These are phyloP conservation scores for Pteropus alecto DNA, from an alignment of 2,113 vertebrate genomes.

Conservation along the genomic window DNA sequence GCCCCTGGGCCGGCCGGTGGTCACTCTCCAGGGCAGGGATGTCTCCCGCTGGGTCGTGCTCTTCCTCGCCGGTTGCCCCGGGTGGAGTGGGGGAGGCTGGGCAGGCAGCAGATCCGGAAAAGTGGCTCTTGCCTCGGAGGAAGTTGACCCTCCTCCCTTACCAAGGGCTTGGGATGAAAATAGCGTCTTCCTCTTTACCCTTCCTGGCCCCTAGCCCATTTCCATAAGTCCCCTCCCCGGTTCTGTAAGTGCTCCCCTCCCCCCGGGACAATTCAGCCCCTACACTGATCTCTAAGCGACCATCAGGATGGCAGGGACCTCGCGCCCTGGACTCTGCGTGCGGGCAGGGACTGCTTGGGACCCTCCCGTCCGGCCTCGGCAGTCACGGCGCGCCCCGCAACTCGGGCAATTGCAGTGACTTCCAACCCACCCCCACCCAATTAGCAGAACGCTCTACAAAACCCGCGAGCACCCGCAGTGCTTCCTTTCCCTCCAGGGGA, in stretches of 20 bases:
- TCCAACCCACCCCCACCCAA: neutral
- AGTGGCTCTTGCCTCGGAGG: slow-evolving; percentile 16
- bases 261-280: neutral
- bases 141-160: slow-evolving; percentile 35
- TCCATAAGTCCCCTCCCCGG: neutral
- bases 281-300: neutral
- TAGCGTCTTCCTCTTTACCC: slow-evolving; percentile 13
- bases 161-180: neutral
- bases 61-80: neutral
- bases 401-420: neutral
- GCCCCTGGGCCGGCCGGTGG: neutral
- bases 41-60: neutral
- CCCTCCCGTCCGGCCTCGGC: neutral
- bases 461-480: neutral
- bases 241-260: neutral
- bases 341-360: neutral
- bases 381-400: neutral
- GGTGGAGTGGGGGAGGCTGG: neutral
- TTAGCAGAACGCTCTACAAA: neutral
- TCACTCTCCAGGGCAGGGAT: neutral
- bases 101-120: slow-evolving; percentile 25
- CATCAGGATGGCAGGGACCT: neutral
- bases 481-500: neutral
- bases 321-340: too few relatives aligned
- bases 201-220: neutral